Evolutionary conservation across 2,797 vertebrate genomes (phyloP).

Genomic region (Lycodopsis pacificus): DNA sequence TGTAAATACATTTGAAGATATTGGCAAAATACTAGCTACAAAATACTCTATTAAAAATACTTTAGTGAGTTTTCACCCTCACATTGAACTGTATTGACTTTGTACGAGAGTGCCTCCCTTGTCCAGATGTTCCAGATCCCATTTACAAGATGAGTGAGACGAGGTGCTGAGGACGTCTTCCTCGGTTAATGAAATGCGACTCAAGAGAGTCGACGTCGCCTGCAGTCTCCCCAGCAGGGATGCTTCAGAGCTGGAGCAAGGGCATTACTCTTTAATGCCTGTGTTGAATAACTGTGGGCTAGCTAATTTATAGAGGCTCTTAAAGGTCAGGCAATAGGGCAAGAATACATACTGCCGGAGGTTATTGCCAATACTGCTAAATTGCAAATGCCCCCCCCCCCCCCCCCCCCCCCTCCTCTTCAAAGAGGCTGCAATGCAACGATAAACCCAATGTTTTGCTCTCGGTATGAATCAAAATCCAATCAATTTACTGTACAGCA

Average conservation of each 20-base stretch:
- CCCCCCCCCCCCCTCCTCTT: constrained; percentile 7
- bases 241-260: constrained; percentile 43
- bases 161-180: constrained; percentile 55
- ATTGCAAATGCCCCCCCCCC: constrained; percentile 41
- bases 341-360: constrained; percentile 47
- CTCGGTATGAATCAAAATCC: constrained; percentile 43
- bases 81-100: constrained; percentile 33
- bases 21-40: not conserved
- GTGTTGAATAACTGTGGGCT: constrained; percentile 67
- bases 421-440: constrained; percentile 3
- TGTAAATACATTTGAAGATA: not conserved
- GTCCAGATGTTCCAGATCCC: constrained; percentile 56
- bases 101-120: constrained; percentile 16
- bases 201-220: constrained; percentile 46
- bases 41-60: not conserved
- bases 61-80: constrained; percentile 1
- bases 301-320: constrained; percentile 70
- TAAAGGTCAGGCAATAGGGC: constrained; percentile 73
- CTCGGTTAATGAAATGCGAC: constrained; percentile 69
- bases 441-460: constrained; percentile 28
- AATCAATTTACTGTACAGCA: constrained; percentile 36
- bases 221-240: constrained; percentile 56
- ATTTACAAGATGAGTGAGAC: constrained; percentile 59
- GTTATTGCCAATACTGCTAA: constrained; percentile 63
- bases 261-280: constrained; percentile 73